Conservation (phyloP, 2,888 invertebrate species). For the Volucella inflata region DNA sequence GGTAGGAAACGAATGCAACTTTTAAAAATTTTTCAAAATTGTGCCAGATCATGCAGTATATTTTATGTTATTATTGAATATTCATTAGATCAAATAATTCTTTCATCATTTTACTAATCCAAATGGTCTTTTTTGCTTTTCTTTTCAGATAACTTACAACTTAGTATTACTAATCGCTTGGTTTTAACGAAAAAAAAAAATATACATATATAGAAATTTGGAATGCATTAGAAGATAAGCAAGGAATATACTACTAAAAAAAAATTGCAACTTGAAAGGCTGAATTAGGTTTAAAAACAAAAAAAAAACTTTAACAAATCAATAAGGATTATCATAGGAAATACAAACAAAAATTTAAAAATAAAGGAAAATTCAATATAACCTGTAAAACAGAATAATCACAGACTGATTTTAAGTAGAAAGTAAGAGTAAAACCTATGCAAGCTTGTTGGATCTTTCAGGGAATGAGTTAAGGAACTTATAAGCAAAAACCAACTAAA, state of each 20-base stretch:
- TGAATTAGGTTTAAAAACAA: constrained; percentile 75
- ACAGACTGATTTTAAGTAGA: constrained; percentile 78
- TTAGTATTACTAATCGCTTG: constrained; percentile 59
- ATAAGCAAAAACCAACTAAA: constrained; percentile 50
- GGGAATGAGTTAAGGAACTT: constrained; percentile 8
- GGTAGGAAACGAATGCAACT: no score
- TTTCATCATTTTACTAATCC: background rate
- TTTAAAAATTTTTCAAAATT: no score
- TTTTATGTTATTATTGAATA: no score
- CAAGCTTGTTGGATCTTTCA: constrained; percentile 48
- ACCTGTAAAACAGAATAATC: constrained; percentile 71
- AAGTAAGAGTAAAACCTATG: constrained; percentile 53
- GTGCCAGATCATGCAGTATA: no score
- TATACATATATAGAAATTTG: constrained; percentile 46
- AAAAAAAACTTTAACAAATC: constrained; percentile 59
- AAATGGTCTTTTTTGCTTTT: background rate
- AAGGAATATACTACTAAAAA: constrained; percentile 64
- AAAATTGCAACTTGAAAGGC: constrained; percentile 76
- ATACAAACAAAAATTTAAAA: background rate
- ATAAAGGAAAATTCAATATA: constrained; percentile 36
- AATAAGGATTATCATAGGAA: constrained; percentile 34
- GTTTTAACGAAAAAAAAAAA: constrained; percentile 12
- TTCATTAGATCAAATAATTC: background rate
- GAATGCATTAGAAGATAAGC: constrained; percentile 68
- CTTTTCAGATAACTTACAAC: constrained; percentile 60